phyloP scores from a whole-genome alignment of 2,797 vertebrate species.

The Lophius americanus region DNA sequence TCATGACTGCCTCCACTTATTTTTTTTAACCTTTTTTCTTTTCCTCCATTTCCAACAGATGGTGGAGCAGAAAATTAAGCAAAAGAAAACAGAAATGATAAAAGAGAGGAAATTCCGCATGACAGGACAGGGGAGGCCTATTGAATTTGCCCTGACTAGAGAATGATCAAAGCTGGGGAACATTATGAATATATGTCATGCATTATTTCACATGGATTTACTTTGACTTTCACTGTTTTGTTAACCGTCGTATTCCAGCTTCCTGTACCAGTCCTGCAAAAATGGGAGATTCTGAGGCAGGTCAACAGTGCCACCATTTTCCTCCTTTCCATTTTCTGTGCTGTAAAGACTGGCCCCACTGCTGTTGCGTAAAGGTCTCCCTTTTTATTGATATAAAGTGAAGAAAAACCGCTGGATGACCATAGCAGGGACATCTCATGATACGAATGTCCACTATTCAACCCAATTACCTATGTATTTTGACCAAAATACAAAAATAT shows the following conservation, averaged over 20 bases:
- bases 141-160: conserved; percentile 66
- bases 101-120: conserved; percentile 49
- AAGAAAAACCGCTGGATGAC: not conserved
- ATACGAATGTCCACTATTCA: conserved; percentile 24
- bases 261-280: conserved; percentile 44
- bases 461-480: conserved; percentile 25
- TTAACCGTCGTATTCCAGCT: conserved; percentile 50
- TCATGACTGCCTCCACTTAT: conserved; percentile 16
- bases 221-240: conserved; percentile 59
- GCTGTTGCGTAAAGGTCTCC: conserved; percentile 64
- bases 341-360: conserved; percentile 43
- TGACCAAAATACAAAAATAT: conserved; percentile 24
- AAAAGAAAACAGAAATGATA: conserved; percentile 37
- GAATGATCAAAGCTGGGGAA: conserved; percentile 64
- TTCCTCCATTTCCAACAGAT: conserved; percentile 47
- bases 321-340: conserved; percentile 57
- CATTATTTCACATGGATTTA: conserved; percentile 69
- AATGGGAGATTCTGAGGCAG: conserved; percentile 53
- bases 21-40: conserved; percentile 22
- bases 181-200: conserved; percentile 78
- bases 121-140: conserved; percentile 45
- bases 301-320: conserved; percentile 51
- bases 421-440: conserved; percentile 11
- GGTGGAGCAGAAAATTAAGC: conserved; percentile 29
- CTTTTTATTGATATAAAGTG: conserved; percentile 55